Base-by-base conservation (phyloP, 2,888 invertebrate genomes). In the Apamea epomidion region DNA sequence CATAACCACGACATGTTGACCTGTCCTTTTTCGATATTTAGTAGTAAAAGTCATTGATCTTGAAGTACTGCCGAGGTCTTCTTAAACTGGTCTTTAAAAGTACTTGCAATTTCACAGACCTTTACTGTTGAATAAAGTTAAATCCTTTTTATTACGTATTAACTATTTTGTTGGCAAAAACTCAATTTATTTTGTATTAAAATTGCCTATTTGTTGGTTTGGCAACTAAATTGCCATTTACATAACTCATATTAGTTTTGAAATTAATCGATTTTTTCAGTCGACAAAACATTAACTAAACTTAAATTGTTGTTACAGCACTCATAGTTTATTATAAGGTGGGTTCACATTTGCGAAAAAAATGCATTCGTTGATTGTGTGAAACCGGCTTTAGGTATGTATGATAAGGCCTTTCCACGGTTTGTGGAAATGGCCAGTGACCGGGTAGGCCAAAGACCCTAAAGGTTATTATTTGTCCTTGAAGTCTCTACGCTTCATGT, bases 371-470 rank as follows among this genome's bases (percentile, higher is more conserved):
- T 81, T 58, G 67, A 60, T 54, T n/a, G 45, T 76, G 37, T 80
- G 37, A 21, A 80, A 80, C 82, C 37, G 51, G 70, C 48, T 81
- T 45, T 45, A 64, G 25, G n/a, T 68, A 76, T 54, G n/a, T 14
- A n/a, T 48, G 48, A 48, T 4, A 48, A 60, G 74, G 48, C 80
- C 76, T 84, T 82, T 89, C 87, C 83, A 84, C 81, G 74, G 82
- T 88, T 88, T 88, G 76, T 87, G 88, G 83, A 86, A 48, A 77
- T 84, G 81, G 54, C 45, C 86, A 77, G 45, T 60, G 80, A 25
- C 29, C 76, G 42, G 85, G 83, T 76, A 87, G 92, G 93, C 84
- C 90, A 92, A 92, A 89, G 91, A 92, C 92, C 93, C 83, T 84
- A 78, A 84, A 89, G 88, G 89, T 90, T 88, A 88, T 90, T 89